Conservation (phyloP, 2,888 invertebrate species). For the Trichopria drosophilae region DNA sequence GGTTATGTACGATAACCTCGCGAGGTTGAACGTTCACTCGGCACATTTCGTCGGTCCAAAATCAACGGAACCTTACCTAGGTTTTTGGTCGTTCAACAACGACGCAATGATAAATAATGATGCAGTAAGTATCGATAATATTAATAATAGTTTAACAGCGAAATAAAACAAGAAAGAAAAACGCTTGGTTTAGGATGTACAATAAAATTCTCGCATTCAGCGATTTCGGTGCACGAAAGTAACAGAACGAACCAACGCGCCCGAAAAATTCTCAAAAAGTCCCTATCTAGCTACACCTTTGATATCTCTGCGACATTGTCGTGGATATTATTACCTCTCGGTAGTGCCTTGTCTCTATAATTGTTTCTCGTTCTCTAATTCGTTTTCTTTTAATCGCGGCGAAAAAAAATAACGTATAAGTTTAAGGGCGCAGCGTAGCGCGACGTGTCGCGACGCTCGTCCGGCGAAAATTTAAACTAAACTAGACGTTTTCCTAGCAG, state of each 20-base stretch:
- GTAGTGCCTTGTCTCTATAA: slow-evolving; percentile 17
- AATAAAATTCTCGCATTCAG: slow-evolving; percentile 31
- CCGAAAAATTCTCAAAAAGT: slow-evolving; percentile 46
- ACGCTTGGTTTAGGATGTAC: slow-evolving; percentile 27
- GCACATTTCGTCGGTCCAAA: too few species aligned
- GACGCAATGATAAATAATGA: too few species aligned
- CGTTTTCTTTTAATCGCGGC: too few species aligned
- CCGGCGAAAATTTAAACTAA: slow-evolving; percentile 31
- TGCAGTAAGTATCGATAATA: too few species aligned
- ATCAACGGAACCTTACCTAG: too few species aligned
- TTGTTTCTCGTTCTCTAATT: slow-evolving; percentile 17
- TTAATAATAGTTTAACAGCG: slow-evolving; percentile 35
- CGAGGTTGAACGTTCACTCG: too few species aligned
- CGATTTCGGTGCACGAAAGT: slow-evolving; percentile 36
- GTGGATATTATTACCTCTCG: slow-evolving; percentile 3
- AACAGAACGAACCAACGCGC: slow-evolving; percentile 30
- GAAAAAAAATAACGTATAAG: too few species aligned
- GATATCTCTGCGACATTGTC: slow-evolving; percentile 28
- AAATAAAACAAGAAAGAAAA: slow-evolving; percentile 36
- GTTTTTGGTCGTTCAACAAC: too few species aligned
- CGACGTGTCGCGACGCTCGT: too few species aligned
- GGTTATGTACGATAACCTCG: too few species aligned
- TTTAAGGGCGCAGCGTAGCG: too few species aligned
- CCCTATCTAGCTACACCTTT: slow-evolving; percentile 50
- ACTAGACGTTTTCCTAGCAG: slow-evolving; percentile 30